phyloP scores from a whole-genome alignment of 2,888 invertebrate genomes.

The Mylabris sibirica region DNA sequence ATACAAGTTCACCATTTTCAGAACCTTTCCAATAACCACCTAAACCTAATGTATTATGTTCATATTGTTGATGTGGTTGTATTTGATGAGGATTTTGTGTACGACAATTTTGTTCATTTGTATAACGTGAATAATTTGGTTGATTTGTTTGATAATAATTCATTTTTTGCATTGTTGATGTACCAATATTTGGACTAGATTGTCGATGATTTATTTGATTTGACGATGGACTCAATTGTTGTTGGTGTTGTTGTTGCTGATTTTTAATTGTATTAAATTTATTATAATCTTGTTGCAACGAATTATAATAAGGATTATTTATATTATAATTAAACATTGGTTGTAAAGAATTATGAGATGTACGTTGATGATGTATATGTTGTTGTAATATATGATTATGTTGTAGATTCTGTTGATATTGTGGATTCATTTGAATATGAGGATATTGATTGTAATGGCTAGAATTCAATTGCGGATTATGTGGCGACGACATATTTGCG shows the following conservation, averaged over 20 bases:
- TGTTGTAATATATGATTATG: slow-evolving; percentile 26
- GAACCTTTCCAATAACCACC: slow-evolving; percentile 60
- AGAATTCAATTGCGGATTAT: slow-evolving; percentile 20
- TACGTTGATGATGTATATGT: slow-evolving; percentile 32
- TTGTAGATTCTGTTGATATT: slow-evolving; percentile 28
- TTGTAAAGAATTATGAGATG: slow-evolving; percentile 18
- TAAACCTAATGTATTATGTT: slow-evolving; percentile 54
- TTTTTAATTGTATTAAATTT: slow-evolving; percentile 29
- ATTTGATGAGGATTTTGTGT: slow-evolving; percentile 55
- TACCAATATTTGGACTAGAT: slow-evolving; percentile 45
- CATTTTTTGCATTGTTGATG: slow-evolving; percentile 40
- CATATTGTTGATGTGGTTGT: slow-evolving; percentile 60
- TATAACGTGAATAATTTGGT: slow-evolving; percentile 34
- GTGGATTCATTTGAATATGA: slow-evolving; percentile 16
- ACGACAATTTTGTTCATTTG: slow-evolving; percentile 21
- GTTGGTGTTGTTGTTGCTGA: slow-evolving; percentile 26
- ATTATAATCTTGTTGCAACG: slow-evolving; percentile 28
- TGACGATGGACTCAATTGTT: slow-evolving; percentile 10
- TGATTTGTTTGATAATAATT: slow-evolving; percentile 44
- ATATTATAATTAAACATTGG: slow-evolving; percentile 31
- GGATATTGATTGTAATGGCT: slow-evolving; percentile 28
- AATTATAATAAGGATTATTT: slow-evolving; percentile 21
- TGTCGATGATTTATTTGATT: slow-evolving; percentile 38
- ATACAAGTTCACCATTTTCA: slow-evolving; percentile 57
- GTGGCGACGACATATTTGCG: slow-evolving; percentile 23